Evolutionary conservation across 1,140 invertebrate species (phyloP).

Genomic region (Neotoxoptera formosana): DNA sequence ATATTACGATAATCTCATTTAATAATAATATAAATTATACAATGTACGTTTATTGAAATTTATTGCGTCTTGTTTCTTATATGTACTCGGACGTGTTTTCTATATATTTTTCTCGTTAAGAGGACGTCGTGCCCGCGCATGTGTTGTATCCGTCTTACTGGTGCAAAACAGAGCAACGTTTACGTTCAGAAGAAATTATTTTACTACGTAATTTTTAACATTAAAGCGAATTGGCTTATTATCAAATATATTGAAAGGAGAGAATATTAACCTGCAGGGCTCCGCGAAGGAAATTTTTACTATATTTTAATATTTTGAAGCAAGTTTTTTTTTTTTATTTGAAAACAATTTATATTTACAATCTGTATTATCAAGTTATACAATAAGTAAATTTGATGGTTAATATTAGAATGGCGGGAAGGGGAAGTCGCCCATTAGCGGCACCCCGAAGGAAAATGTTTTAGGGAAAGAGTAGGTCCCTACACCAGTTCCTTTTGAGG

Average conservation of each 20-base stretch:
- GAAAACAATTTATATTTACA: no score
- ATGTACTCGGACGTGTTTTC: neutral
- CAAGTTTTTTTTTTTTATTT: no score
- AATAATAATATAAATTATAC: conserved; percentile 1
- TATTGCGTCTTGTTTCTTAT: neutral
- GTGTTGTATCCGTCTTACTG: neutral
- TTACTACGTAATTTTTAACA: neutral
- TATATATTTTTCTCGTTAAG: neutral
- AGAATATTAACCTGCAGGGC: neutral
- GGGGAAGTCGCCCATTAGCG: no score
- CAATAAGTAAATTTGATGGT: no score
- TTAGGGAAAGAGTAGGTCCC: no score
- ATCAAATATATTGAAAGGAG: no score
- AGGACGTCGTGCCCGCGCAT: neutral
- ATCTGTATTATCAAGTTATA: no score
- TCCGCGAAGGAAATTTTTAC: neutral
- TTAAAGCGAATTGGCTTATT: neutral
- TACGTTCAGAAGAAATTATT: neutral
- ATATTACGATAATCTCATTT: conserved; percentile 6
- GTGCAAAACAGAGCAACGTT: neutral
- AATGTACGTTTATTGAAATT: neutral
- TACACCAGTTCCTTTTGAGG: no score
- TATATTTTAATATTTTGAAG: neutral
- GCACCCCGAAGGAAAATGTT: no score
- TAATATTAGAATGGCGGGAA: no score